phyloP scores from a whole-genome alignment of 2,888 invertebrate species.

The Sphinx pinastri region DNA sequence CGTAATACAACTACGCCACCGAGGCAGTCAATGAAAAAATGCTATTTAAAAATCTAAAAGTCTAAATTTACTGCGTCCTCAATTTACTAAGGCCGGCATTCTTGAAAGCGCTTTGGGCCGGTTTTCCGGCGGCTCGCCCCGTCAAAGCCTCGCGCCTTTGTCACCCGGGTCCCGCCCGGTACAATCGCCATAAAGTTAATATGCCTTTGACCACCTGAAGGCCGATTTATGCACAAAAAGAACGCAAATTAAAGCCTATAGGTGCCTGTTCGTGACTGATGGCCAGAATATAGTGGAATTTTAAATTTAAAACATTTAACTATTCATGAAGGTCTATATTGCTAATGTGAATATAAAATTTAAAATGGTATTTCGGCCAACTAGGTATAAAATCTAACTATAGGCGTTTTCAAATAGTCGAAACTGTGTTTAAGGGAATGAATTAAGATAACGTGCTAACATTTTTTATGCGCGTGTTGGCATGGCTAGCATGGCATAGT shows the following conservation, averaged over 20 bases:
- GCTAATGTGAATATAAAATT: too few species aligned
- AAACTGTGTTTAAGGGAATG: too few species aligned
- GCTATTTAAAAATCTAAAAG: not conserved
- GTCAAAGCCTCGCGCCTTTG: constrained; percentile 15
- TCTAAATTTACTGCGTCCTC: not conserved
- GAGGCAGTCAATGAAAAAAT: not conserved
- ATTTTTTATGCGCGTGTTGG: too few species aligned
- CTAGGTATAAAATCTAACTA: too few species aligned
- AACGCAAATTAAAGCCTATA: not conserved
- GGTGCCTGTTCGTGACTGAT: not conserved
- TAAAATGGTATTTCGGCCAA: too few species aligned
- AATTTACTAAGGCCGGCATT: not conserved
- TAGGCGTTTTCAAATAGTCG: too few species aligned
- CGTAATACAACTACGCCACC: too few species aligned
- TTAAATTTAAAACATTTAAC: too few species aligned
- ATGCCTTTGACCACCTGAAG: constrained; percentile 20
- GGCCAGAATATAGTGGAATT: too few species aligned
- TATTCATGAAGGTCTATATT: too few species aligned
- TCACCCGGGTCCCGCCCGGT: not conserved
- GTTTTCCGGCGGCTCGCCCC: not conserved
- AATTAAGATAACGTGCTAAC: too few species aligned
- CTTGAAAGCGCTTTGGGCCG: not conserved
- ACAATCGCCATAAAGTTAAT: constrained; percentile 7
- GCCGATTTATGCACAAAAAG: constrained; percentile 11
- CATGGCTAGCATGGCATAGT: too few species aligned